phyloP scores from a whole-genome alignment of 2,888 invertebrate species.

The Cosmia trapezina region DNA sequence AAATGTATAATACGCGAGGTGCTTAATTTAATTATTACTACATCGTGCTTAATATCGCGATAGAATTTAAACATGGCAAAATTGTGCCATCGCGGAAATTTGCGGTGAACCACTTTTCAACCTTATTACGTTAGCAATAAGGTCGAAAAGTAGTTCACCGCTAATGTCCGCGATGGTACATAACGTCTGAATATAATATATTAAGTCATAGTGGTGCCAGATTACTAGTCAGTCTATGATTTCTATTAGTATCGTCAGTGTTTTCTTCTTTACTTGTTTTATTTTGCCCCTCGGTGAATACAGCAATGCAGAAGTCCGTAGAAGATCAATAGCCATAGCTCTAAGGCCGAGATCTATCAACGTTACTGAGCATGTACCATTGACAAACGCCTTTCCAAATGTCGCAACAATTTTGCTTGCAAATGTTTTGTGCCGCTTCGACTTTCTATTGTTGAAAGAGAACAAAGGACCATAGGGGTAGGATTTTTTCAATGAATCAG shows the following conservation, averaged over 20 bases:
- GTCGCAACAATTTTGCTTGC: too few species aligned
- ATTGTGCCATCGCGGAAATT: not conserved
- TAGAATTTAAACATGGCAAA: not conserved
- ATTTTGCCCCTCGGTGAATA: not conserved
- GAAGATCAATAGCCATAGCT: not conserved
- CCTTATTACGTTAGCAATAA: too few species aligned
- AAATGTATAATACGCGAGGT: not conserved
- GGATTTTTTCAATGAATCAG: too few species aligned
- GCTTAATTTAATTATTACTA: slow-evolving; percentile 10
- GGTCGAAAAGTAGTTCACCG: too few species aligned
- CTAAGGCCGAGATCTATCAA: not conserved
- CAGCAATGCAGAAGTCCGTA: not conserved
- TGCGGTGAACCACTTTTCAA: too few species aligned
- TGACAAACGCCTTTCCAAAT: too few species aligned
- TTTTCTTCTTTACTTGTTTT: not conserved
- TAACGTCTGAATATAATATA: slow-evolving; percentile 2
- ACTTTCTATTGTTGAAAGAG: too few species aligned
- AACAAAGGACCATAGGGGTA: too few species aligned
- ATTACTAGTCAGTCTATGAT: not conserved
- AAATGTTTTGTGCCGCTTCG: too few species aligned
- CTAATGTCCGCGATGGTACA: not conserved
- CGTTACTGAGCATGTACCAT: not conserved
- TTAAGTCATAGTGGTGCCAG: not conserved
- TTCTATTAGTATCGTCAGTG: not conserved
- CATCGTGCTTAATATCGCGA: not conserved